Evolutionary conservation across 2,113 vertebrate genomes (phyloP), one percentile per base, ranked within the genome.

Genomic region (Chamaea fasciata): DNA sequence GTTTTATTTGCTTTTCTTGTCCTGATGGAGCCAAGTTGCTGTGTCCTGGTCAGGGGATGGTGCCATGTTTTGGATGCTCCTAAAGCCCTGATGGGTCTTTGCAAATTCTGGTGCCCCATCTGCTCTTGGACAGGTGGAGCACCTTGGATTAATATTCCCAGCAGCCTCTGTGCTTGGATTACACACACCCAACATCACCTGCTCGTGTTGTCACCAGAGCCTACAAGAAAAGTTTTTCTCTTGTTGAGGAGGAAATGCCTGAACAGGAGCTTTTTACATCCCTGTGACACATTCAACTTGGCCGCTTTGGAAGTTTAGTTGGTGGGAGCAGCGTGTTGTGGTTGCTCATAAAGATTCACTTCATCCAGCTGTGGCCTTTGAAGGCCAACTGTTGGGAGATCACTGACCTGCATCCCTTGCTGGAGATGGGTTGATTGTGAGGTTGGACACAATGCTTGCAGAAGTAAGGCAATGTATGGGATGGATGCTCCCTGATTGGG

Each of bases 71-170:
- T 3, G 6, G 63, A 27, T 63, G 13, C 19, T 71, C 9, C 22
- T 23, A 5, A 70, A 49, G 47, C 33, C 15, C 16, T 19, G 5
- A 11, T 5, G 6, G 30, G 41, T 35, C 39, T 88, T 74, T 37
- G 13, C 0, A 0, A 46, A 15, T 52, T 41, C 10, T 57, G 33
- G 16, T 4, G 1, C 0, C 2, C 8, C 0, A 0, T 90, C 44
- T 81, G 79, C 44, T 31, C 28, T 57, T 64, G 37, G 74, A 33
- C 52, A 83, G 10, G 33, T 52, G 44, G 33, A 94, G 7, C n/a
- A 33, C 2, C 0, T 82, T 81, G 83, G 69, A 85, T 83, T 87
- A 68, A 19, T 52, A 30, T 35, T 87, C 39, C 52, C 30, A 63
- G 6, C 37, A 50, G 5, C 41, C 19, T 90, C 47, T 39, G 14